Conservation (phyloP, 2,797 vertebrate genomes). For the Yasuhikotakia modesta region DNA sequence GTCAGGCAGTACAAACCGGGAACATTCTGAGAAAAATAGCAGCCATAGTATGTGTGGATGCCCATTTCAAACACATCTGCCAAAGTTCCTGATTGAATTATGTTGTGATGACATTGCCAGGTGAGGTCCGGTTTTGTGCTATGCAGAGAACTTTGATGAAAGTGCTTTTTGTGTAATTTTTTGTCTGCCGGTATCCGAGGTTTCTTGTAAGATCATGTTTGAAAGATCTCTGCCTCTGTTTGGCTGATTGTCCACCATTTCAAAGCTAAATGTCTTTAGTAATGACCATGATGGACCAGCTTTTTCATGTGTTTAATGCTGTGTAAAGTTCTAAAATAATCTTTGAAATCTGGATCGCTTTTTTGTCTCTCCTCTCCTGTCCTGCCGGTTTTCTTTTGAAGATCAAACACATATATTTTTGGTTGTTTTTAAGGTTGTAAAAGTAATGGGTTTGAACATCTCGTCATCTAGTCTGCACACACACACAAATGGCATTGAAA, state of each 20-base stretch:
- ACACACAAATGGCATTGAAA: neutral
- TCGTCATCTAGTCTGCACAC: neutral
- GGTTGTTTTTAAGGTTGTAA: slow-evolving; percentile 32
- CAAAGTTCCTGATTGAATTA: neutral
- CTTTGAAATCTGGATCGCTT: slow-evolving; percentile 24
- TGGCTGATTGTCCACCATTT: neutral
- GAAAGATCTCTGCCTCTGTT: slow-evolving; percentile 12
- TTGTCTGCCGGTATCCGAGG: neutral
- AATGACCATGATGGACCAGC: slow-evolving; percentile 56
- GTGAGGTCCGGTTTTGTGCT: slow-evolving; percentile 4
- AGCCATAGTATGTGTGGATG: neutral
- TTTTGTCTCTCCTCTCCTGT: slow-evolving; percentile 18
- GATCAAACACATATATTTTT: slow-evolving; percentile 26
- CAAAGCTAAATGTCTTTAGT: slow-evolving; percentile 48
- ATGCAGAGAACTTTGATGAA: neutral
- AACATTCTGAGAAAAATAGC: neutral
- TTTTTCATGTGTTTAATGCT: slow-evolving; percentile 62
- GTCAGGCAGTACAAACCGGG: neutral
- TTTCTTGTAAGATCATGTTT: slow-evolving; percentile 14
- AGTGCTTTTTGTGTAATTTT: neutral
- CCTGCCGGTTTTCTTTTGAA: slow-evolving; percentile 32
- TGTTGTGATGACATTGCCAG: neutral
- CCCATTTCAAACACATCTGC: neutral
- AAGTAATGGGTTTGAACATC: slow-evolving; percentile 15
- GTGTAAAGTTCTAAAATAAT: slow-evolving; percentile 27